A percentile compares a stretch with the other conserved stretches of the same genome.
Conservation (phyloP, 2,888 invertebrate genomes). For the Caenorhabditis sp. region DNA sequence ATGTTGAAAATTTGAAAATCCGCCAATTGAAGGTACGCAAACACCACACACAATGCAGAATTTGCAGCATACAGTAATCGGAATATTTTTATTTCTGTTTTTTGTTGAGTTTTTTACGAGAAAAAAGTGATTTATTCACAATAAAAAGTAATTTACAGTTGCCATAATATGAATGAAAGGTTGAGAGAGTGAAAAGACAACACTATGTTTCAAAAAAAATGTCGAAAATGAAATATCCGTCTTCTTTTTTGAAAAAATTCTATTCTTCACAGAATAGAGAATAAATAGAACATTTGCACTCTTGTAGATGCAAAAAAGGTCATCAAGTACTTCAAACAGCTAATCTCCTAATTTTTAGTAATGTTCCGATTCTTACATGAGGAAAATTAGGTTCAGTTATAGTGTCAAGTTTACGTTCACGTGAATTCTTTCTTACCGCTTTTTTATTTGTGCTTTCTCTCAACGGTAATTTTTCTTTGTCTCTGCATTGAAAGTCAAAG, state of each 20-base stretch:
- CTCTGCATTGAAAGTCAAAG: too few relatives aligned
- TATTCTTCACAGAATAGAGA: background rate
- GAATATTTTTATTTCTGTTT: too few relatives aligned
- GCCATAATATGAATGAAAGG: too few relatives aligned
- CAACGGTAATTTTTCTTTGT: too few relatives aligned
- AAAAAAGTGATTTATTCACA: too few relatives aligned
- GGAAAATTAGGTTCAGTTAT: too few relatives aligned
- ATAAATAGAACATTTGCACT: background rate
- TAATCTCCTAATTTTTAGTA: background rate
- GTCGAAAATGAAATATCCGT: background rate
- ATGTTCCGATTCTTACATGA: background rate
- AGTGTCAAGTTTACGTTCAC: too few relatives aligned
- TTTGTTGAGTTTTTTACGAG: too few relatives aligned
- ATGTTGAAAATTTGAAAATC: background rate
- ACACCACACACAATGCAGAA: background rate
- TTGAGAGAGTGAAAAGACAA: background rate
- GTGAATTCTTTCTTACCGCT: too few relatives aligned
- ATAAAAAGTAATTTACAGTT: too few relatives aligned
- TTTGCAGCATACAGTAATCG: too few relatives aligned
- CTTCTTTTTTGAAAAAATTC: background rate
- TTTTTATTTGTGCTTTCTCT: too few relatives aligned
- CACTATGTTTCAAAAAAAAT: background rate
- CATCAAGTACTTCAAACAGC: background rate
- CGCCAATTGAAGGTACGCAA: background rate
- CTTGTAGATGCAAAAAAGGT: background rate